These are phyloP conservation scores for Ruditapes philippinarum DNA, from an alignment of 1,140 invertebrate species.

Conservation along the genomic window DNA sequence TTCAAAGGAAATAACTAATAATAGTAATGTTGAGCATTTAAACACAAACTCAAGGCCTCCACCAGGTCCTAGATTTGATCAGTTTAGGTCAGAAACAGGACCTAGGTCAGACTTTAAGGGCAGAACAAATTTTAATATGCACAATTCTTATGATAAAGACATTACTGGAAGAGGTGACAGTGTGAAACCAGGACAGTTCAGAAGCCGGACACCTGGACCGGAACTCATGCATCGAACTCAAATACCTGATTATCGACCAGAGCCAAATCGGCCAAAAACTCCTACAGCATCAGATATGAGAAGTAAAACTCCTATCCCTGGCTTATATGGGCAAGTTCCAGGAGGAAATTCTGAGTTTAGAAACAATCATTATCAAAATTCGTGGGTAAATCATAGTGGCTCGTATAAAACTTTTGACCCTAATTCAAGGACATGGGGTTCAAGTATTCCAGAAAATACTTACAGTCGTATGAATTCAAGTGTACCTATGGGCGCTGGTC, in stretches of 20 bases:
- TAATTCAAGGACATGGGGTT: conserved; percentile 59
- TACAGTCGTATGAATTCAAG: conserved; percentile 36
- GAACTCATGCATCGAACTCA: conserved; percentile 81
- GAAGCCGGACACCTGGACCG: conserved; percentile 86
- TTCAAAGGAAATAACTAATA: conserved; percentile 59
- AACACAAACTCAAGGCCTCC: conserved; percentile 76
- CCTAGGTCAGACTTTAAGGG: conserved; percentile 53
- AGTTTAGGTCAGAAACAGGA: conserved; percentile 50
- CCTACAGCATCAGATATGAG: conserved; percentile 85
- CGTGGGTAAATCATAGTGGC: conserved; percentile 51
- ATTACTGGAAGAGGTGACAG: conserved; percentile 69
- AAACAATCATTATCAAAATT: conserved; percentile 70
- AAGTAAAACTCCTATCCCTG: conserved; percentile 79
- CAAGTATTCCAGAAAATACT: conserved; percentile 67
- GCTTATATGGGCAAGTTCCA: conserved; percentile 65
- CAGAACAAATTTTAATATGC: conserved; percentile 73
- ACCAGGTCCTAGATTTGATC: conserved; percentile 78
- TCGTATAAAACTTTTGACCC: conserved; percentile 56
- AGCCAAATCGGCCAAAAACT: conserved; percentile 82
- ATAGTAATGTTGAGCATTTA: conserved; percentile 74
- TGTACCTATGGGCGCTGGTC: conserved; percentile 73
- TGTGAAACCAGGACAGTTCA: conserved; percentile 82
- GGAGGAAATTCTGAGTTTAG: conserved; percentile 72
- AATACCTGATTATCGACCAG: conserved; percentile 74
- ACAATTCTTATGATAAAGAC: conserved; percentile 75